phyloP scores from a whole-genome alignment of 2,797 vertebrate genomes.

The Crenichthys baileyi region DNA sequence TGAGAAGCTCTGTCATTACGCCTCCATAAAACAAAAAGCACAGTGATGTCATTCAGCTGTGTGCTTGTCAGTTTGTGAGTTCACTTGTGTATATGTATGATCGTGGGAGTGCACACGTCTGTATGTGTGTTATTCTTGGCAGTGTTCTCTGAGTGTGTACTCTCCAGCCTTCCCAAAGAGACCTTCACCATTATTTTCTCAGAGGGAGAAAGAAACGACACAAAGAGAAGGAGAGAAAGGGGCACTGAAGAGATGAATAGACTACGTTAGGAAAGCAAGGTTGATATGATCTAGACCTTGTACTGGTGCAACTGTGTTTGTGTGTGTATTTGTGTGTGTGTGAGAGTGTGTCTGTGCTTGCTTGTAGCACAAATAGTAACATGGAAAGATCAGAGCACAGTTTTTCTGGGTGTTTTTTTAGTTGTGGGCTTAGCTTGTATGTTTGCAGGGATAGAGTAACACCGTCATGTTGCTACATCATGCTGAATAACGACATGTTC shows the following conservation, averaged over 20 bases:
- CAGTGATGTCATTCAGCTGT: slow-evolving; percentile 73
- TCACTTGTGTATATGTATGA: slow-evolving; percentile 28
- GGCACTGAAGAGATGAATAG: slow-evolving; percentile 51
- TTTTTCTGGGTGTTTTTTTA: not conserved
- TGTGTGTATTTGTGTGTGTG: accelerated
- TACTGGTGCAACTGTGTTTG: slow-evolving; percentile 29
- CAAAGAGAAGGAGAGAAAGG: slow-evolving; percentile 44
- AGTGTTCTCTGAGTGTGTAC: slow-evolving; percentile 51
- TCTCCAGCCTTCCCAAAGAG: slow-evolving; percentile 56
- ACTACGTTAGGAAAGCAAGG: slow-evolving; percentile 52
- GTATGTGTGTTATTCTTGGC: slow-evolving; percentile 62
- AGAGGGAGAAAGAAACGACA: slow-evolving; percentile 46
- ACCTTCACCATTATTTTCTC: slow-evolving; percentile 62
- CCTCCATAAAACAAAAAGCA: slow-evolving; percentile 77
- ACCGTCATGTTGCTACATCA: slow-evolving; percentile 18
- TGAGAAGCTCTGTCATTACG: slow-evolving; percentile 73
- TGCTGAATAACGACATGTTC: slow-evolving; percentile 12
- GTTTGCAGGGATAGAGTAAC: slow-evolving; percentile 7
- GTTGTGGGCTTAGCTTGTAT: slow-evolving; percentile 2
- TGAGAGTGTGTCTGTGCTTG: slow-evolving; percentile 3
- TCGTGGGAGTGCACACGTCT: slow-evolving; percentile 43
- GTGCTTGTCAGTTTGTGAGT: slow-evolving; percentile 41
- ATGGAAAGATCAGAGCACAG: slow-evolving; percentile 12
- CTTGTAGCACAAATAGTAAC: slow-evolving; percentile 16
- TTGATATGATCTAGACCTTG: slow-evolving; percentile 60